These are phyloP conservation scores for Cheilosia soror DNA, from an alignment of 2,888 invertebrate genomes.

Conservation along the genomic window DNA sequence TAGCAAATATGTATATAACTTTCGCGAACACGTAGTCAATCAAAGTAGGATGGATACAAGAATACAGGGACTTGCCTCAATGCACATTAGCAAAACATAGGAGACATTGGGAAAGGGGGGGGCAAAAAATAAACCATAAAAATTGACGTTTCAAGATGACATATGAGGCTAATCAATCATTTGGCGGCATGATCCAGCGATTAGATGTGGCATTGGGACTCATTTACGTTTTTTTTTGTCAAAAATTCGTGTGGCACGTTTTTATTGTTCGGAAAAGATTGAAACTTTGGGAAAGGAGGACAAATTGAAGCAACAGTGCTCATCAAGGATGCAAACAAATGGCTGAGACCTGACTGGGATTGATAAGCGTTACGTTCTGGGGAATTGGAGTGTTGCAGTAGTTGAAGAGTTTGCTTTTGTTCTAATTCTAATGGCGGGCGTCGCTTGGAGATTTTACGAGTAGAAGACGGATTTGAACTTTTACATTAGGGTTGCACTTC, in stretches of 20 bases:
- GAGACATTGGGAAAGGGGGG: constrained; percentile 1
- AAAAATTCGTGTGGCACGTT: constrained; percentile 46
- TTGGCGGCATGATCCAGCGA: constrained; percentile 28
- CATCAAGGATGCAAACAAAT: constrained; percentile 60
- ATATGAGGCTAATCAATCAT: constrained; percentile 67
- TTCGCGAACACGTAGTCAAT: constrained; percentile 57
- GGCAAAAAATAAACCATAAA: not conserved
- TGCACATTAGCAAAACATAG: constrained; percentile 38
- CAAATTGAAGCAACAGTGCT: constrained; percentile 51
- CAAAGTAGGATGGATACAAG: constrained; percentile 18
- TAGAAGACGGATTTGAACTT: no score
- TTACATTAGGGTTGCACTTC: no score
- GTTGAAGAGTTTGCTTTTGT: not conserved
- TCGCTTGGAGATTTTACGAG: not conserved
- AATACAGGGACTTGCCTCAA: not conserved
- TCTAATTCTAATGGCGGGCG: not conserved
- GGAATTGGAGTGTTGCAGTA: not conserved
- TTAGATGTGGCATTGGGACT: constrained; percentile 34
- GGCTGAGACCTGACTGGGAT: constrained; percentile 59
- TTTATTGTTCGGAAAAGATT: constrained; percentile 28
- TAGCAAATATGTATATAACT: constrained; percentile 24
- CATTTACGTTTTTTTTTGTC: constrained; percentile 26
- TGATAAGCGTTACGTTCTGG: constrained; percentile 34
- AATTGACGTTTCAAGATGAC: constrained; percentile 65
- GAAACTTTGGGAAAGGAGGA: constrained; percentile 24